Conservation (phyloP, 1,140 invertebrate species). For the Theocolax elegans region DNA sequence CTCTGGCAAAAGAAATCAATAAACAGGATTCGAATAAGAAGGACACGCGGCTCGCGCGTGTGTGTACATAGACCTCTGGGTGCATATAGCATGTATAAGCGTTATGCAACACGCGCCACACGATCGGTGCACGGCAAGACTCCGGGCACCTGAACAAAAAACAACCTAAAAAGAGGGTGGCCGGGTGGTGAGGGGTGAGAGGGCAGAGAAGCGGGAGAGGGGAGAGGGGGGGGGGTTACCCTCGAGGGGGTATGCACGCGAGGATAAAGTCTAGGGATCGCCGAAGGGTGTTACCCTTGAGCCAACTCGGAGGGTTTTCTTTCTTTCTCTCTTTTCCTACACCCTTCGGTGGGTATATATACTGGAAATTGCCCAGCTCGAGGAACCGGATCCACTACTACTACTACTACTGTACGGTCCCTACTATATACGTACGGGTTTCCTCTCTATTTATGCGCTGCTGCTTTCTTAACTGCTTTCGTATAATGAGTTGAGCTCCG, state of each 20-base stretch:
- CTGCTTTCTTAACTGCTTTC: conserved; percentile 20
- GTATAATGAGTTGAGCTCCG: background rate
- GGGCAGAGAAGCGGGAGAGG: background rate
- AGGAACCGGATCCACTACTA: conserved; percentile 1
- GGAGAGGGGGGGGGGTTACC: background rate
- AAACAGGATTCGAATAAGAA: conserved; percentile 20
- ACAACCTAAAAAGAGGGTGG: too few relatives aligned
- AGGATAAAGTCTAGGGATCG: conserved; percentile 1
- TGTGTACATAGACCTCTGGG: background rate
- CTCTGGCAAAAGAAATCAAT: conserved; percentile 1
- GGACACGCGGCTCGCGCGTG: conserved; percentile 1
- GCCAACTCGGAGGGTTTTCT: background rate
- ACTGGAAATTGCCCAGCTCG: conserved; percentile 15
- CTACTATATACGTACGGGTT: too few relatives aligned
- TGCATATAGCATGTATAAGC: background rate
- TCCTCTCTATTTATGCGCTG: conserved; percentile 5
- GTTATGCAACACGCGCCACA: conserved; percentile 10
- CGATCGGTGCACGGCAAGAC: background rate
- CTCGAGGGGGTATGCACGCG: conserved; percentile 15
- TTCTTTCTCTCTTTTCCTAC: background rate
- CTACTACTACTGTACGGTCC: too few relatives aligned
- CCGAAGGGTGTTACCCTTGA: conserved; percentile 23
- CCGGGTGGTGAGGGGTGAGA: too few relatives aligned
- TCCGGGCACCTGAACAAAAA: background rate
- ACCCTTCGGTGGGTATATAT: background rate